These are phyloP conservation scores for Elmis aenea DNA, from an alignment of 2,888 invertebrate species.

Conservation along the genomic window DNA sequence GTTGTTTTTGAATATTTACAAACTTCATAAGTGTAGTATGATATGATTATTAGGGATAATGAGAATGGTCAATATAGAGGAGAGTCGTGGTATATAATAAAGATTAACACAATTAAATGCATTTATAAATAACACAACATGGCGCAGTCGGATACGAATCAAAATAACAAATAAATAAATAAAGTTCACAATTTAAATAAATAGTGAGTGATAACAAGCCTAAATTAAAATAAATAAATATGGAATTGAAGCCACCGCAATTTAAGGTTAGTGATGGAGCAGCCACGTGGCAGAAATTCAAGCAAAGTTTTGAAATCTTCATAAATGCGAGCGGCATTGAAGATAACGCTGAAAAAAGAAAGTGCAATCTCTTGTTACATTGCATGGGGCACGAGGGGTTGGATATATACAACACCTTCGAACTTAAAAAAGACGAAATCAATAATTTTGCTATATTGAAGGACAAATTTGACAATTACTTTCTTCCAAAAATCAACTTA, in stretches of 20 bases:
- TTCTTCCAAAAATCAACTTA: neutral
- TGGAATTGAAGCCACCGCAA: neutral
- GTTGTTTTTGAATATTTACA: no score
- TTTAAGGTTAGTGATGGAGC: constrained; percentile 1
- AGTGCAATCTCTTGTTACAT: constrained; percentile 1
- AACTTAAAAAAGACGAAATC: neutral
- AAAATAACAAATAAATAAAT: no score
- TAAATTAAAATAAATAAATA: no score
- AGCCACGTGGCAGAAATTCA: constrained; percentile 1
- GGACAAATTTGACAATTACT: neutral
- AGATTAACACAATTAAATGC: no score
- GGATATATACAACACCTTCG: constrained; percentile 1
- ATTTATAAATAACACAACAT: no score
- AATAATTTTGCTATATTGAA: neutral
- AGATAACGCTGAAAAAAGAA: neutral
- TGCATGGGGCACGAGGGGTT: constrained; percentile 1
- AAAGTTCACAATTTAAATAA: no score
- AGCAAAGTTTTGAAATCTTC: constrained; percentile 1
- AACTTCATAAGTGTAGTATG: no score
- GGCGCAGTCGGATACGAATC: no score
- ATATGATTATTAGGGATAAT: no score
- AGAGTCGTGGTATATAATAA: no score
- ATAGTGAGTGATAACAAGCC: no score
- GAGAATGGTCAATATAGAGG: no score
- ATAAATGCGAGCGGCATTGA: neutral